Evolutionary conservation across 1,140 invertebrate genomes (phyloP).

Genomic region (Anastatus disparis): DNA sequence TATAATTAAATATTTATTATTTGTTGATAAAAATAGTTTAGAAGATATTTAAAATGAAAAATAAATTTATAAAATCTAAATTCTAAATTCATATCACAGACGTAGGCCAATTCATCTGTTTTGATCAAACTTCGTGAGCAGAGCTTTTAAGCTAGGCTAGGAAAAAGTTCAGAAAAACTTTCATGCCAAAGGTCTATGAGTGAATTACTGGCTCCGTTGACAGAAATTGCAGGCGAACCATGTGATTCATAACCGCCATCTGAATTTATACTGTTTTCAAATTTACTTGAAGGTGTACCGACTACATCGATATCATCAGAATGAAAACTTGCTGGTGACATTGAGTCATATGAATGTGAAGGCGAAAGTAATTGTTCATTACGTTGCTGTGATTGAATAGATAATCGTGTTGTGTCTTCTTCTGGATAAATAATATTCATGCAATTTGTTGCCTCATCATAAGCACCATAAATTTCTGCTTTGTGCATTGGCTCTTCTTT

Average conservation of each 20-base stretch:
- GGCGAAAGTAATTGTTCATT: constrained; percentile 44
- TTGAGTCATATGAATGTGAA: constrained; percentile 52
- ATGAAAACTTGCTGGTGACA: constrained; percentile 54
- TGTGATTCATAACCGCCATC: constrained; percentile 65
- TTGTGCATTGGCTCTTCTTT: constrained; percentile 51
- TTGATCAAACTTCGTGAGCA: background rate
- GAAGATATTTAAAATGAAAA: background rate
- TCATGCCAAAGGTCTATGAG: constrained; percentile 73
- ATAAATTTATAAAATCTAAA: constrained; percentile 28
- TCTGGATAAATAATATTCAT: constrained; percentile 77
- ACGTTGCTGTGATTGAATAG: background rate
- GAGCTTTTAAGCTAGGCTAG: constrained; percentile 66
- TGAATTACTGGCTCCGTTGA: constrained; percentile 43
- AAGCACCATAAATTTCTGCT: constrained; percentile 73
- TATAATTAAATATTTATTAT: no score
- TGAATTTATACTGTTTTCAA: constrained; percentile 46
- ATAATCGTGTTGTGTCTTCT: constrained; percentile 62
- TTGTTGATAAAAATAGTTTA: no score
- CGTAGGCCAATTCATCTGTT: constrained; percentile 5
- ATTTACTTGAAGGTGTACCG: no score
- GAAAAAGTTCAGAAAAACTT: constrained; percentile 73
- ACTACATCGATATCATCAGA: no score
- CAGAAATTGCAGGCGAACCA: constrained; percentile 51
- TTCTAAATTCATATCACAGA: constrained; percentile 37
- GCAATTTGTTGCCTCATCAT: constrained; percentile 77